Percentiles rank a stretch among this genome's conserved stretches.
These are phyloP conservation scores for Premnoplex brunnescens DNA, from an alignment of 2,797 vertebrate species.

Conservation along the genomic window DNA sequence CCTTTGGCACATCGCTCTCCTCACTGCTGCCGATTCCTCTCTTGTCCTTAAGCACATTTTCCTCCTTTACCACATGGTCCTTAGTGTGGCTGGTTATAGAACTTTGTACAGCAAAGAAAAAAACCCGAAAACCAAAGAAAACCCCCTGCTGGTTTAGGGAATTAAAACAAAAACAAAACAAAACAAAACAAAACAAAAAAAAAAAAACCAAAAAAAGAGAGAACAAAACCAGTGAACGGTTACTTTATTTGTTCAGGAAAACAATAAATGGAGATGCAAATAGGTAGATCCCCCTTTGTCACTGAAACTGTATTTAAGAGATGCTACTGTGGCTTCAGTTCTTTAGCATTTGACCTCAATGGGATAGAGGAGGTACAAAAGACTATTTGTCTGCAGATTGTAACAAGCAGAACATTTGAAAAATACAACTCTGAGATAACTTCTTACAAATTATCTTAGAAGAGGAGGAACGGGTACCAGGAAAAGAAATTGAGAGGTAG, in stretches of 20 bases:
- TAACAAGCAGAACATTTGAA: neutral
- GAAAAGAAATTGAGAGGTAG: neutral
- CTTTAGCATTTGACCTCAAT: neutral
- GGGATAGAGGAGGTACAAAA: neutral
- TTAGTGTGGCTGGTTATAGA: neutral
- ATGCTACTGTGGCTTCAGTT: neutral
- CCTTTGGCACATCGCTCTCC: neutral
- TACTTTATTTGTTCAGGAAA: neutral
- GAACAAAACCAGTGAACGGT: neutral
- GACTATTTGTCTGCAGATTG: neutral
- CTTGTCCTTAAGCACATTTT: neutral
- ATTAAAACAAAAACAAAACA: neutral
- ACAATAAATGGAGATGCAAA: neutral
- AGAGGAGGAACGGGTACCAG: neutral
- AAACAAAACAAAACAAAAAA: neutral
- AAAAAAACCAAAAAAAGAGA: neutral
- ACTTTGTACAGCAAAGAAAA: neutral
- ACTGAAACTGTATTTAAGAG: neutral
- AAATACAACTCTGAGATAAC: neutral
- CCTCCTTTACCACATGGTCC: neutral
- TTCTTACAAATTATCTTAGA: neutral
- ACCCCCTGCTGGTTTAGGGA: neutral
- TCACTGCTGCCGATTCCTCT: neutral
- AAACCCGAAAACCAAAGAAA: neutral
- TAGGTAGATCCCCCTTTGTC: neutral